phyloP scores from a whole-genome alignment of 2,888 invertebrate genomes.

The Monopis laevigella region DNA sequence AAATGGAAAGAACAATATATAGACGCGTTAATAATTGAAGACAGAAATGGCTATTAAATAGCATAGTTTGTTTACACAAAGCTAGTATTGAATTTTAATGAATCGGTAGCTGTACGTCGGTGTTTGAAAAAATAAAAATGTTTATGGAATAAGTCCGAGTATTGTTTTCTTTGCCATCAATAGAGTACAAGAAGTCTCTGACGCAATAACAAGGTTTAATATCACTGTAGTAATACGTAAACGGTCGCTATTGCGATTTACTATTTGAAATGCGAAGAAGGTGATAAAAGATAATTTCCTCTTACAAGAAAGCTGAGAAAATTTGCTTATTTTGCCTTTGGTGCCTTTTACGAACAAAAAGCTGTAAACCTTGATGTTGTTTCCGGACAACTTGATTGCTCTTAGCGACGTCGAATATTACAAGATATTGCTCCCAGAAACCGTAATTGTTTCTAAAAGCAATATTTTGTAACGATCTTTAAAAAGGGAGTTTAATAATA shows the following conservation, averaged over 20 bases:
- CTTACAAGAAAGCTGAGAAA: not conserved
- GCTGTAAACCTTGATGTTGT: not conserved
- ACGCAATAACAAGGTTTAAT: constrained; percentile 27
- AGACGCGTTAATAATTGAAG: constrained; percentile 8
- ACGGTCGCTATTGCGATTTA: constrained; percentile 27
- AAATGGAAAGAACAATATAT: not conserved
- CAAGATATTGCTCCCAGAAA: too few relatives aligned
- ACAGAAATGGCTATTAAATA: constrained; percentile 8
- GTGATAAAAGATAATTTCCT: constrained; percentile 21
- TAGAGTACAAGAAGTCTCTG: constrained; percentile 20
- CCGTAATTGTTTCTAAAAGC: too few relatives aligned
- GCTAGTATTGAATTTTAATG: constrained; percentile 2
- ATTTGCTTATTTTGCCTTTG: not conserved
- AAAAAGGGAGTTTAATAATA: too few relatives aligned
- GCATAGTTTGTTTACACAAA: constrained; percentile 7
- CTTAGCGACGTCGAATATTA: too few relatives aligned
- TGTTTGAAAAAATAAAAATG: constrained; percentile 17
- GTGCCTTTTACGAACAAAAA: constrained; percentile 5
- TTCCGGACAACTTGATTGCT: not conserved
- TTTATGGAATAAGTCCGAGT: constrained; percentile 20
- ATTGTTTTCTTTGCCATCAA: constrained; percentile 23
- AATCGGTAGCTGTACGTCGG: constrained; percentile 3
- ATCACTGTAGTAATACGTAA: too few relatives aligned
- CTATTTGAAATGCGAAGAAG: constrained; percentile 24
- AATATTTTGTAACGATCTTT: too few relatives aligned